A percentile compares a stretch with the other conserved stretches of the same genome.
These are phyloP conservation scores for Myotis findleyi DNA, from an alignment of 2,797 vertebrate genomes.

Conservation along the genomic window DNA sequence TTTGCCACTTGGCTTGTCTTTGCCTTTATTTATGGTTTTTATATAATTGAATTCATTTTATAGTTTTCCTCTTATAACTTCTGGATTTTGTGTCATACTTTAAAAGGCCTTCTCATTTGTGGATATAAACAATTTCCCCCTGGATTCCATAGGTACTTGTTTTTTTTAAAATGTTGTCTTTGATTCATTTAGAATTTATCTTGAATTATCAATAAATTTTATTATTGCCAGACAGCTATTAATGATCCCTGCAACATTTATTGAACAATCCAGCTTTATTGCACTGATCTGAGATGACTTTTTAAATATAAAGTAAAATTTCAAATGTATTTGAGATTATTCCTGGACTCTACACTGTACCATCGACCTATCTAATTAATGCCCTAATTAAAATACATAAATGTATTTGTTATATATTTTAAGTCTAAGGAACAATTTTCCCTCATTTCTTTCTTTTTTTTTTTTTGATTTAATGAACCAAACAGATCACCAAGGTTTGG, in stretches of 20 bases:
- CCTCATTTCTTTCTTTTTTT: not conserved
- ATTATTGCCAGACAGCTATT: not conserved
- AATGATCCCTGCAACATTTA: not conserved
- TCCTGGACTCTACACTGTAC: not conserved
- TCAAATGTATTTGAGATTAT: constrained; percentile 33
- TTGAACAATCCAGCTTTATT: not conserved
- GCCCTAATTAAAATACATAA: not conserved
- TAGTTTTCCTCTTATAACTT: not conserved
- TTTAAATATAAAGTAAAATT: constrained; percentile 31
- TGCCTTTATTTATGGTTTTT: constrained; percentile 20
- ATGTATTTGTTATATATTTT: constrained; percentile 42
- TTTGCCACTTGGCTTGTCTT: constrained; percentile 35
- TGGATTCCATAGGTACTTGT: not conserved
- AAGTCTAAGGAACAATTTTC: not conserved
- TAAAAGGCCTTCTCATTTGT: not conserved
- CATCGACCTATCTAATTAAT: not conserved
- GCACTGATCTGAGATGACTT: not conserved
- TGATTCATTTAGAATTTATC: not conserved
- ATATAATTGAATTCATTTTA: constrained; percentile 7
- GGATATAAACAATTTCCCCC: not conserved
- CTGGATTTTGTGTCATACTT: not conserved
- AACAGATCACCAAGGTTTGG: no score
- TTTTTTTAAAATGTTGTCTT: not conserved
- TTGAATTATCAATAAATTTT: not conserved
- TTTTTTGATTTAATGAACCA: not conserved